Base-by-base conservation (phyloP, 2,888 invertebrate species). In the Sceliomorpha sp. region DNA sequence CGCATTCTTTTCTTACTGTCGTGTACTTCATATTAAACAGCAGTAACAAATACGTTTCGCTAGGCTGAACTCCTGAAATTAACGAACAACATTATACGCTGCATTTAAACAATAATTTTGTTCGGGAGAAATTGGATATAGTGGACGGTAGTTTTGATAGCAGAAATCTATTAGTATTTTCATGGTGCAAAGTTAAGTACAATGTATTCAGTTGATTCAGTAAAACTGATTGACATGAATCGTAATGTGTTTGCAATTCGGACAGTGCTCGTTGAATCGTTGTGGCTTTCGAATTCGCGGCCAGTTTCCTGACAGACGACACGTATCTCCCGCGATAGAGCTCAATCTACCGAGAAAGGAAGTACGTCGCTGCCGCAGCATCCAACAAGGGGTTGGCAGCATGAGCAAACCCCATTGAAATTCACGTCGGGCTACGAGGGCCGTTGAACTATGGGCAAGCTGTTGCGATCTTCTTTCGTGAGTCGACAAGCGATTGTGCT, bases 381-480 rank as follows among this genome's bases (percentile, higher is more conserved):
- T 75, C 74, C 74, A 78, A 76, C 78, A 74, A 76, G 74, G 62
- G 70, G 74, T 70, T 58, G 56, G 50, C 63, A 70, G 67, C 68
- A n/a, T n/a, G n/a, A 72, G 75, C 74, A 71, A 75, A 80, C 76
- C 72, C 74, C 79, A 83, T 82, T 82, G 81, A 81, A 84, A 84
- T 84, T 82, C 82, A 79, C 81, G 73, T 77, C 76, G 72, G 70
- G 72, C 70, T 67, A 80, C 80, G 76, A 76, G 77, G 77, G 78
- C 56, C 55, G 74, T 70, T 83, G 82, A 84, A 82, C 81, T 84
- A 84, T 82, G 82, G 79, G 83, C 84, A 84, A 83, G 82, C 84
- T 84, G 83, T 84, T 84, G 84, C 84, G 67, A 67, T 60, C 53
- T 64, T 63, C 50, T 47, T 55, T 44, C 37, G 31, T 40, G 47